Evolutionary conservation across 2,888 invertebrate species (phyloP).

Genomic region (Chydorus sphaericus): DNA sequence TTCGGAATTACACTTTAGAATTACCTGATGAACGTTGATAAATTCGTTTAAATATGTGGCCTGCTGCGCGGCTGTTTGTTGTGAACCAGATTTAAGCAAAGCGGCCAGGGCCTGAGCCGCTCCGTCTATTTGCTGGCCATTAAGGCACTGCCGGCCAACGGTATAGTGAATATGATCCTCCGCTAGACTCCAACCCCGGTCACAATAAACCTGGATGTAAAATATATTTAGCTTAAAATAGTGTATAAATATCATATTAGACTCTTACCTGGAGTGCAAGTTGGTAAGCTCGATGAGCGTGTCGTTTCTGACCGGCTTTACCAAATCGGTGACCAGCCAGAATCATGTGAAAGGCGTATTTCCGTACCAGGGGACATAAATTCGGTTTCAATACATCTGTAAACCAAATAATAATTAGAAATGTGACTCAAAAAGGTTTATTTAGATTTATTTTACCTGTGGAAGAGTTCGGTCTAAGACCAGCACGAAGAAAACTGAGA

Average conservation of each 20-base stretch:
- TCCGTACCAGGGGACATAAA: conserved; percentile 35
- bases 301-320: conserved; percentile 80
- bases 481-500: conserved; percentile 62
- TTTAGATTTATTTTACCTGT: neutral
- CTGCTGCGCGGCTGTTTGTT: conserved; percentile 57
- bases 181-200: conserved; percentile 76
- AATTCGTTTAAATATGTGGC: conserved; percentile 73
- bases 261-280: conserved; percentile 67
- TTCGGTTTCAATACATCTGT: conserved; percentile 16
- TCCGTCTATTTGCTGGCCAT: conserved; percentile 53
- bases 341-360: conserved; percentile 93
- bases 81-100: conserved; percentile 42
- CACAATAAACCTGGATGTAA: conserved; percentile 46
- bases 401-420: neutral
- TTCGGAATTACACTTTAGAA: no score
- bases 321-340: conserved; percentile 89
- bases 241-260: neutral
- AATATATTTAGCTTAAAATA: neutral
- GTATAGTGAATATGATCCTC: conserved; percentile 93
- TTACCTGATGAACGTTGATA: conserved; percentile 65
- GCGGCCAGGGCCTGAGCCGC: conserved; percentile 62
- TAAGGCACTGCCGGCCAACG: conserved; percentile 75
- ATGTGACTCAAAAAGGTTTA: no score
- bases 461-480: conserved; percentile 35
- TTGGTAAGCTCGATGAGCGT: conserved; percentile 78